A percentile compares a stretch with the other conserved stretches of the same genome.
These are phyloP conservation scores for Leuciscus waleckii DNA, from an alignment of 2,797 vertebrate species.

Conservation along the genomic window DNA sequence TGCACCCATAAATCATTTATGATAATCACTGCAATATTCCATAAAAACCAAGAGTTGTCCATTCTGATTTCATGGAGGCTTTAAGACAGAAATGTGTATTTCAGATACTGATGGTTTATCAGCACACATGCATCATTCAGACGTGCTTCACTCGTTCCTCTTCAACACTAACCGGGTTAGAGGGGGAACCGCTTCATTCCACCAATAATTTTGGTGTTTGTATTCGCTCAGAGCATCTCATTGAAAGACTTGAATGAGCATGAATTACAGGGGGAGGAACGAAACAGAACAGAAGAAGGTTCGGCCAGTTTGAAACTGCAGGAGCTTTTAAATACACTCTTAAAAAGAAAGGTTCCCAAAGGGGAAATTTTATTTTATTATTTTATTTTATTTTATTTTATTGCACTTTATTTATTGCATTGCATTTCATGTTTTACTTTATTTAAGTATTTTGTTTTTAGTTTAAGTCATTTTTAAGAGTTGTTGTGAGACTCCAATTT, in stretches of 20 bases:
- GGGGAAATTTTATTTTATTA: no score
- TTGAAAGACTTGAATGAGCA: constrained; percentile 17
- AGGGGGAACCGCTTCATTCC: constrained; percentile 37
- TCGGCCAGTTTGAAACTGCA: background rate
- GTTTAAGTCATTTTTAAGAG: background rate
- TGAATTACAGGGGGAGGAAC: background rate
- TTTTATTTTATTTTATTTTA: background rate
- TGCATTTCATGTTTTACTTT: background rate
- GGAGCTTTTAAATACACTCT: background rate
- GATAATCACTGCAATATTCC: no score
- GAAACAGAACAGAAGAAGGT: background rate
- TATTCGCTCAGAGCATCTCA: constrained; percentile 17
- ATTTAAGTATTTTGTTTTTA: background rate
- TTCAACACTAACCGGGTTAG: background rate
- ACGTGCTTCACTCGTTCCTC: constrained; percentile 15
- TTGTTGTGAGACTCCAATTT: background rate
- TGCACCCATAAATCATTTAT: no score
- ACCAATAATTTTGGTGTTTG: constrained; percentile 40
- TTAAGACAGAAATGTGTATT: no score
- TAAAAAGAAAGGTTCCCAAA: background rate
- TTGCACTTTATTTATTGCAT: background rate
- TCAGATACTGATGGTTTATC: no score
- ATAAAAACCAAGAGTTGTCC: no score
- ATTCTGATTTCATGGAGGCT: no score
- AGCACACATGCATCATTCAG: no score